phyloP scores from a whole-genome alignment of 1,140 invertebrate species.

The Cardiocondyla obscurior region DNA sequence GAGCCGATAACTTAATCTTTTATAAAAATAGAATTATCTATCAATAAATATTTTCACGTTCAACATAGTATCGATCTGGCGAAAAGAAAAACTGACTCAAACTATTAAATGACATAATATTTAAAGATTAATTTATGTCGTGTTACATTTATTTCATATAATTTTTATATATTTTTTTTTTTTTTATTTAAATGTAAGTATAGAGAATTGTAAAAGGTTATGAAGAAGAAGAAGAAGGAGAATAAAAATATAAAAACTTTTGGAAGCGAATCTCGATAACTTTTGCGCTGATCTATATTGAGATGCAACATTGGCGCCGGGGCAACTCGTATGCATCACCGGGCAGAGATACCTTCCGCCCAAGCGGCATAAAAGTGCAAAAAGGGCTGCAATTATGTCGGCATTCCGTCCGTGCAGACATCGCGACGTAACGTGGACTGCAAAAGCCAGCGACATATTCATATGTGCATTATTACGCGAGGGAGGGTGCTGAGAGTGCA shows the following conservation, averaged over 20 bases:
- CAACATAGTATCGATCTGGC: background rate
- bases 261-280: background rate
- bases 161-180: too few species aligned
- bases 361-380: slow-evolving; percentile 34
- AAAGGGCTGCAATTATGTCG: slow-evolving; percentile 72
- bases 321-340: background rate
- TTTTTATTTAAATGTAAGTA: too few species aligned
- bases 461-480: slow-evolving; percentile 71
- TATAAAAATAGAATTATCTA: background rate
- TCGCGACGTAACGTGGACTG: slow-evolving; percentile 33
- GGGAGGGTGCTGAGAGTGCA: slow-evolving; percentile 69
- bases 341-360: background rate
- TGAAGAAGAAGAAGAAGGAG: background rate
- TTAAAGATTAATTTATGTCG: too few species aligned
- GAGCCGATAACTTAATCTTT: background rate
- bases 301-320: background rate
- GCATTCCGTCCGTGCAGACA: slow-evolving; percentile 52
- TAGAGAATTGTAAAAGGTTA: too few species aligned
- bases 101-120: background rate
- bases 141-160: background rate
- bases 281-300: slow-evolving; percentile 54
- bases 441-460: slow-evolving; percentile 73
- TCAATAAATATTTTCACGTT: background rate
- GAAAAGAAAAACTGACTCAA: background rate
- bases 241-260: background rate